Evolutionary conservation across 1,140 invertebrate species (phyloP).

Genomic region (Palaemon carinicauda): DNA sequence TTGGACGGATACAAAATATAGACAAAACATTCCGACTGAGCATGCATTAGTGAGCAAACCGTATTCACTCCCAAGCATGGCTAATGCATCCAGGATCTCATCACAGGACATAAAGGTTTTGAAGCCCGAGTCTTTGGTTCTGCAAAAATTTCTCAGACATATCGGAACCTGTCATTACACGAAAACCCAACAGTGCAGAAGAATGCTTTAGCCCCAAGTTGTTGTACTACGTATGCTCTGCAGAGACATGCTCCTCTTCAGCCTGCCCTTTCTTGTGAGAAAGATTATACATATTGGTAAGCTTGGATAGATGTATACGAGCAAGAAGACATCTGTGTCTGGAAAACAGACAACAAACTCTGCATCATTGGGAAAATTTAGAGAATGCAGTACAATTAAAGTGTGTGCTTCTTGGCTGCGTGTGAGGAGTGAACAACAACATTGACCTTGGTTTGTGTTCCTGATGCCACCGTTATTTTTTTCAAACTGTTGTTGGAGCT

Average conservation of each 20-base stretch:
- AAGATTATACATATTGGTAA: too few relatives aligned
- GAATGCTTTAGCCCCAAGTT: not conserved
- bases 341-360: too few relatives aligned
- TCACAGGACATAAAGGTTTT: slow-evolving; percentile 10
- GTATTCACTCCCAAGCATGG: not conserved
- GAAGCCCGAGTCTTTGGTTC: slow-evolving; percentile 28
- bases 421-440: too few relatives aligned
- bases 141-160: slow-evolving; percentile 19
- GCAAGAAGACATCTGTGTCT: too few relatives aligned
- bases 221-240: not conserved
- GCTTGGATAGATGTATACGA: too few relatives aligned
- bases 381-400: too few relatives aligned
- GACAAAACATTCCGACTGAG: slow-evolving; percentile 20
- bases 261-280: too few relatives aligned
- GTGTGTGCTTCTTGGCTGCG: too few relatives aligned
- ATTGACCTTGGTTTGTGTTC: too few relatives aligned
- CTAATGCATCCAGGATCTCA: slow-evolving; percentile 6
- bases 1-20: not conserved
- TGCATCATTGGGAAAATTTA: too few relatives aligned
- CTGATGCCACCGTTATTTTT: too few relatives aligned
- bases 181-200: not conserved
- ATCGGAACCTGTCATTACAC: not conserved
- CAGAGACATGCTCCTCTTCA: not conserved
- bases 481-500: too few relatives aligned
- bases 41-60: not conserved